These are phyloP conservation scores for Carassius gibelio DNA, from an alignment of 2,113 vertebrate species.

Conservation along the genomic window DNA sequence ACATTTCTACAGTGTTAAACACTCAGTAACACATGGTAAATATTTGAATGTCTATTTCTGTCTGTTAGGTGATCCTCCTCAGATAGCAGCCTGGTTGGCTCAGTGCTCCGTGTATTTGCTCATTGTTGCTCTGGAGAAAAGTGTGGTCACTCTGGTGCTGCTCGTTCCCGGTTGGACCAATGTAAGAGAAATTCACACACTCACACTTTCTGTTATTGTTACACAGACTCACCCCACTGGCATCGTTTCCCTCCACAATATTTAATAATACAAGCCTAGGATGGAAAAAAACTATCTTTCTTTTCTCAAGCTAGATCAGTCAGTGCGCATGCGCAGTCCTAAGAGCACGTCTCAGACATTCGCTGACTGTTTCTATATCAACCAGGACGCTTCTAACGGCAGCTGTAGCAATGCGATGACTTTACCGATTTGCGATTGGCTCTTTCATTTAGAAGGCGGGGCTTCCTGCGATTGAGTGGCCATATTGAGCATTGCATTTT, in stretches of 20 bases:
- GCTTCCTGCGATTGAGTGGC: no score
- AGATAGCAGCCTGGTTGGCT: constrained; percentile 74
- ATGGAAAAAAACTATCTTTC: neutral
- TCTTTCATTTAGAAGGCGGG: no score
- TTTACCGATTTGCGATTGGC: no score
- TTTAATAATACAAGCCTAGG: neutral
- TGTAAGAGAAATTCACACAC: constrained; percentile 62
- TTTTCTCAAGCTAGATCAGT: no score
- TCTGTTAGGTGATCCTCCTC: constrained; percentile 73
- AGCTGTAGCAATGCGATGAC: no score
- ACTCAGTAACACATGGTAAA: neutral
- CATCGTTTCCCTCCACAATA: neutral
- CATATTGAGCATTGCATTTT: no score
- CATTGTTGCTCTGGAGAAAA: constrained; percentile 81
- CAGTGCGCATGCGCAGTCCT: no score
- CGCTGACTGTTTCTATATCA: no score
- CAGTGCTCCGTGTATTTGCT: constrained; percentile 79
- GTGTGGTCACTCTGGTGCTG: constrained; percentile 73
- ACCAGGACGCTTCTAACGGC: no score
- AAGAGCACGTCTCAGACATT: no score
- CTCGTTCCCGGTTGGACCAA: constrained; percentile 79
- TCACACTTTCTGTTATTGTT: neutral
- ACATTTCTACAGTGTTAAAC: neutral
- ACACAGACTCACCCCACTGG: neutral
- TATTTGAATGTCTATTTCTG: neutral